Conservation (phyloP, 2,888 invertebrate species). For the Dryomyza anilis region DNA sequence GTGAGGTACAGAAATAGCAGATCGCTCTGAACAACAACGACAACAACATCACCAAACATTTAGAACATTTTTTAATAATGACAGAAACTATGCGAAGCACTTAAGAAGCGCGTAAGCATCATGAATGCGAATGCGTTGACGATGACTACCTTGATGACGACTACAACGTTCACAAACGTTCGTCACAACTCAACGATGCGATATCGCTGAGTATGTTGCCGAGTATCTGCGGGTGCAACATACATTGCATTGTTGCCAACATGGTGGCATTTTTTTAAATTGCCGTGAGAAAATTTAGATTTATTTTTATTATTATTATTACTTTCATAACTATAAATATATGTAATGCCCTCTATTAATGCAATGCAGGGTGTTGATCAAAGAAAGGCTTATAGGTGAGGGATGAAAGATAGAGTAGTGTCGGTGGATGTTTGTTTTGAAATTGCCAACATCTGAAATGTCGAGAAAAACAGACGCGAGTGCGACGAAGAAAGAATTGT, state of each 20-base stretch:
- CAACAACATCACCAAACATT: not conserved
- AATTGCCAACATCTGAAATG: too few relatives aligned
- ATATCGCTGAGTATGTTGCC: not conserved
- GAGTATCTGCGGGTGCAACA: not conserved
- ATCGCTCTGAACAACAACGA: not conserved
- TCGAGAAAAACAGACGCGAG: too few relatives aligned
- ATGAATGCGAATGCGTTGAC: slow-evolving; percentile 14
- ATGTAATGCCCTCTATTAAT: too few relatives aligned
- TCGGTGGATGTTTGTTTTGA: too few relatives aligned
- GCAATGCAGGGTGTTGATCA: too few relatives aligned
- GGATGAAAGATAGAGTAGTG: too few relatives aligned
- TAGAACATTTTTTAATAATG: slow-evolving; percentile 9
- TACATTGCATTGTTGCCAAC: not conserved
- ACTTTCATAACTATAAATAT: too few relatives aligned
- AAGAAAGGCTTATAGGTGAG: too few relatives aligned
- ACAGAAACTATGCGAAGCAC: slow-evolving; percentile 23
- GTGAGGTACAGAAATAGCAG: slow-evolving; percentile 1
- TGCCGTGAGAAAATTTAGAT: not conserved
- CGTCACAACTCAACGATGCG: not conserved
- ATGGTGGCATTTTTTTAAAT: too few relatives aligned
- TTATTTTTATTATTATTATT: not conserved
- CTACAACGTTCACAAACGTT: not conserved
- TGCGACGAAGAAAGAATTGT: too few relatives aligned
- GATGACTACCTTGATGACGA: too few relatives aligned
- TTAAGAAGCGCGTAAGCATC: slow-evolving; percentile 18